Conservation (phyloP, 2,797 vertebrate species). For the Lepus townsendii region DNA sequence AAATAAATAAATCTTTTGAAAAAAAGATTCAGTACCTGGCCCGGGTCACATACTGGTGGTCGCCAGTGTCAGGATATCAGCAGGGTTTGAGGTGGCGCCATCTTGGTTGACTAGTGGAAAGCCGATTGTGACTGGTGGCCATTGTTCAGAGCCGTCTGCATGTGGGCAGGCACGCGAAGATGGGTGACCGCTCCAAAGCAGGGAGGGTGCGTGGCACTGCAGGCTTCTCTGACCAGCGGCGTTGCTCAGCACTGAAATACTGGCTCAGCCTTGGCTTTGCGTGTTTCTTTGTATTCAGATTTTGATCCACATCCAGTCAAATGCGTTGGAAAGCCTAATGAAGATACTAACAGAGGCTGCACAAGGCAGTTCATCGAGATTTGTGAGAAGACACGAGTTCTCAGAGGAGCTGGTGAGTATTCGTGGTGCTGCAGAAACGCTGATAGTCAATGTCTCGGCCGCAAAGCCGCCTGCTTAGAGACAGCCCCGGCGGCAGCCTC, state of each 20-base stretch:
- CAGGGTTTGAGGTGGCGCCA: not conserved
- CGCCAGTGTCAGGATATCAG: not conserved
- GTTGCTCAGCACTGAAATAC: not conserved
- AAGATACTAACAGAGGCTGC: constrained; percentile 87
- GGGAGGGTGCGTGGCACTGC: not conserved
- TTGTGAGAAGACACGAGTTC: constrained; percentile 93
- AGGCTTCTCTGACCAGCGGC: not conserved
- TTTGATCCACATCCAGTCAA: constrained; percentile 88
- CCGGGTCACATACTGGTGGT: not conserved
- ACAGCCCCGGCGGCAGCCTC: not conserved
- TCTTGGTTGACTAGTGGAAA: not conserved
- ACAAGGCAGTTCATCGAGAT: constrained; percentile 84
- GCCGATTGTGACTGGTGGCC: not conserved
- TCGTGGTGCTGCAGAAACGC: not conserved
- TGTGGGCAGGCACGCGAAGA: not conserved
- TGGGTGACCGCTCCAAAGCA: not conserved
- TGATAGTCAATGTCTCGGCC: not conserved
- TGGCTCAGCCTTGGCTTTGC: constrained; percentile 15
- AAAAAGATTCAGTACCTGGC: not conserved
- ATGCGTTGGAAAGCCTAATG: constrained; percentile 87
- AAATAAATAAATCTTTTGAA: no score
- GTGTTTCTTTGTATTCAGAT: constrained; percentile 83
- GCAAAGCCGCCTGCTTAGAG: not conserved
- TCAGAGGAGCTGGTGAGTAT: constrained; percentile 94
- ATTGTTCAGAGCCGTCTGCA: not conserved